phyloP scores from a whole-genome alignment of 2,797 vertebrate species.

The Phrynocephalus guinanensis region DNA sequence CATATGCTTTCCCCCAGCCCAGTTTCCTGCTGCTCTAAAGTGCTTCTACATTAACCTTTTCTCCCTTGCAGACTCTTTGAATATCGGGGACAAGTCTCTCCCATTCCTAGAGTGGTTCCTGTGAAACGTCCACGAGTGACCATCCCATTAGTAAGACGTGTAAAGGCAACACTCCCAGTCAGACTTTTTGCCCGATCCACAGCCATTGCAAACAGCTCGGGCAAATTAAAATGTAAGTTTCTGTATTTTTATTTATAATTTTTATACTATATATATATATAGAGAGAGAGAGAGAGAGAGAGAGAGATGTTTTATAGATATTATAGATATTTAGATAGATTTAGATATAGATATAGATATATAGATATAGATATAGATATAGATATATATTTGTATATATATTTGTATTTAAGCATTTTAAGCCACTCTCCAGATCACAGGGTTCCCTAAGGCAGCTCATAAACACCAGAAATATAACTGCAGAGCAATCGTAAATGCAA shows the following conservation, averaged over 20 bases:
- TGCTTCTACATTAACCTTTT: slow-evolving; percentile 17
- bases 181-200: slow-evolving; percentile 86
- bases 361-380: too few relatives aligned
- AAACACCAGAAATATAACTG: neutral
- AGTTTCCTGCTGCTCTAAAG: neutral
- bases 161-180: slow-evolving; percentile 87
- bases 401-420: neutral
- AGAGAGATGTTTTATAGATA: too few relatives aligned
- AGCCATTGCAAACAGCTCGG: slow-evolving; percentile 81
- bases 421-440: too few relatives aligned
- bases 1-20: neutral
- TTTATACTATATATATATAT: too few relatives aligned
- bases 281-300: too few relatives aligned
- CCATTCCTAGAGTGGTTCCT: slow-evolving; percentile 84
- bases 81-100: slow-evolving; percentile 87
- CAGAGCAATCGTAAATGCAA: neutral
- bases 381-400: too few relatives aligned
- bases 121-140: slow-evolving; percentile 88
- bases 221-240: slow-evolving; percentile 87
- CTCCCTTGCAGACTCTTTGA: slow-evolving; percentile 86
- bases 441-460: neutral
- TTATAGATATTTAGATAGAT: too few relatives aligned
- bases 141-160: slow-evolving; percentile 87
- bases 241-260: neutral
- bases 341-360: too few relatives aligned